Evolutionary conservation across 2,113 vertebrate species (phyloP), one percentile per base, ranked within the genome.

Genomic region (Microcebus lehilahytsara): DNA sequence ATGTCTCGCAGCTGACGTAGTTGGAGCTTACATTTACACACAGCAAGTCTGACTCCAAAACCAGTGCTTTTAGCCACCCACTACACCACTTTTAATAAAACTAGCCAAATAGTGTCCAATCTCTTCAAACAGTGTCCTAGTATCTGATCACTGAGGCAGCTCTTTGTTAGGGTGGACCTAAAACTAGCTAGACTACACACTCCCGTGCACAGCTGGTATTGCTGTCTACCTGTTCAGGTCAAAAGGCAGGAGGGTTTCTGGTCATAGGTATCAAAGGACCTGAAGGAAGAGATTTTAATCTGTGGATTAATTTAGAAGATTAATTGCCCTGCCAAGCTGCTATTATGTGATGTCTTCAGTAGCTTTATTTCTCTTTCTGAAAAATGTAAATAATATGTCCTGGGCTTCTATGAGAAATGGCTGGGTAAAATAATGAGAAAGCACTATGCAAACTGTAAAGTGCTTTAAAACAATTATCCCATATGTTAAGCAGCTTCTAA

Each of bases 401-500:
- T 58, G 58, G 64, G 32, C 85, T 81, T 91, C 74, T 89, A 0
- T 89, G 69, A 94, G 62, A 97, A 96, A 91, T 56, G 67, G 89
- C 49, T 87, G n/a, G 40, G 20, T 74, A 71, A 97, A 91, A 94
- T 87, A 95, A 93, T 34, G 56, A 49, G 66, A 91, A 86, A 27
- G 34, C 58, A 80, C 96, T 75, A 62, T 53, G 93, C 67, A 93
- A 96, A 96, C 97, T 94, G 89, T 95, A 86, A 98, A 96, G 95
- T 79, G 40, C 89, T 91, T 79, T 93, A 75, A 78, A 71, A 96
- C 93, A 96, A 87, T 86, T 89, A 86, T 86, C 81, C 74, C 78
- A 87, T 94, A 95, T 89, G 93, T 96, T 96, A 96, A 95, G 88
- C 83, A 97, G 62, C 74, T 96, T 96, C 95, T 69, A 93, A 96